phyloP scores from a whole-genome alignment of 2,888 invertebrate species.

The Pyrgus malvae region DNA sequence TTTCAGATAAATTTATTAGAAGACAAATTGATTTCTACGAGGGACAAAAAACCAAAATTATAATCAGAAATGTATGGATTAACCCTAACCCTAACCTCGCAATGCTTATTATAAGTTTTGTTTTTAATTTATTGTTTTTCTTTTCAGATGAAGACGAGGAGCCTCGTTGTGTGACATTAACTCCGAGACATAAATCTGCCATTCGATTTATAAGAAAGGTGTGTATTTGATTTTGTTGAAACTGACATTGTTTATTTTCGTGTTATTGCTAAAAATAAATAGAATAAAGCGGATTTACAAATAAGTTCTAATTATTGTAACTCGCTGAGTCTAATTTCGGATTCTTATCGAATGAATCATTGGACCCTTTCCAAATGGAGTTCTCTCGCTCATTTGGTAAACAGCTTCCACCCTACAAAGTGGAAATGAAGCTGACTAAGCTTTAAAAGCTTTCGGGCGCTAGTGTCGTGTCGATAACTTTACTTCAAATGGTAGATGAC shows the following conservation, averaged over 20 bases:
- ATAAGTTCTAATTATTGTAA: too few relatives aligned
- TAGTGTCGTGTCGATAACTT: constrained; percentile 2
- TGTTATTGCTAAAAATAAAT: too few relatives aligned
- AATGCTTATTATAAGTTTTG: too few relatives aligned
- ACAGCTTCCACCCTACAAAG: neutral
- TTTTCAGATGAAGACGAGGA: constrained; percentile 90
- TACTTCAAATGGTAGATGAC: constrained; percentile 6
- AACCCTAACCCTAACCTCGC: too few relatives aligned
- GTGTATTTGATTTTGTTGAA: constrained; percentile 55
- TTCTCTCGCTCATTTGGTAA: neutral
- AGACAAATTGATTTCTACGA: too few relatives aligned
- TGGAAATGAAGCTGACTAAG: neutral
- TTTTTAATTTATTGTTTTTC: too few relatives aligned
- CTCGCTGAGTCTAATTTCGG: neutral
- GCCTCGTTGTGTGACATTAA: constrained; percentile 90
- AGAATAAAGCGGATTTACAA: too few relatives aligned
- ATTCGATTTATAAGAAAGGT: constrained; percentile 96
- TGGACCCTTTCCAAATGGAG: constrained; percentile 9
- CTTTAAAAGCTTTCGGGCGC: constrained; percentile 16
- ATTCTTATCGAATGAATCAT: neutral
- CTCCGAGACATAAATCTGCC: constrained; percentile 93
- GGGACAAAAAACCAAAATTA: too few relatives aligned
- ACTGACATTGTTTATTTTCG: too few relatives aligned
- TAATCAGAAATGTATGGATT: too few relatives aligned
- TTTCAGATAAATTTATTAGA: too few relatives aligned